These are phyloP conservation scores for Grallaria varia DNA, from an alignment of 2,113 vertebrate species.

Conservation along the genomic window DNA sequence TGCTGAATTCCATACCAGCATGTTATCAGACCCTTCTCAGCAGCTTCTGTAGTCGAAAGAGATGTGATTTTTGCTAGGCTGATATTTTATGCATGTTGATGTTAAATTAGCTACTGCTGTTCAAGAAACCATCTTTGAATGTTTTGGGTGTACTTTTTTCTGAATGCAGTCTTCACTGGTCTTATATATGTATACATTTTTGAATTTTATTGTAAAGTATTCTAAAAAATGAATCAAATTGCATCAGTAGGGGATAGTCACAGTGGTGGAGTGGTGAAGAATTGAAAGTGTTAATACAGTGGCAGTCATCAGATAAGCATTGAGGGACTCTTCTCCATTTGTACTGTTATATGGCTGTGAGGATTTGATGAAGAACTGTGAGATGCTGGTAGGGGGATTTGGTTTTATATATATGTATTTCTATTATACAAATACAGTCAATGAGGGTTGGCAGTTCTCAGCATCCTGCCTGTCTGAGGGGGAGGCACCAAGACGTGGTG, in stretches of 20 bases:
- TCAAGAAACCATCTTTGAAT: not conserved
- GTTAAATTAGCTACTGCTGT: not conserved
- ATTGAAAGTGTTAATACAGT: not conserved
- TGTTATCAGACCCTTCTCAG: not conserved
- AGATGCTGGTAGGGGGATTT: not conserved
- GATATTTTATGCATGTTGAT: not conserved
- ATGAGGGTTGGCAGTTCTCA: not conserved
- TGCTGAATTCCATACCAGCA: not conserved
- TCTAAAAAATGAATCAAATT: not conserved
- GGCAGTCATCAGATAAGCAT: not conserved
- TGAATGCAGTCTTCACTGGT: not conserved
- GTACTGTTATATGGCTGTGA: not conserved
- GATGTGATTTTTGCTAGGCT: slow-evolving; percentile 51
- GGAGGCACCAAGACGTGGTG: not conserved
- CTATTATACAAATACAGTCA: not conserved
- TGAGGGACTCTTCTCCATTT: not conserved
- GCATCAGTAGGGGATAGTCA: not conserved
- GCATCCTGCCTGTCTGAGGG: not conserved
- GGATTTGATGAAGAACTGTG: not conserved
- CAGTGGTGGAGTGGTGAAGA: not conserved
- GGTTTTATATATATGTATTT: not conserved
- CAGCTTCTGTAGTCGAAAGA: not conserved
- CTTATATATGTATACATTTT: not conserved
- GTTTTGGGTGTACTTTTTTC: not conserved
- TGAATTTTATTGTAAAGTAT: not conserved